These are phyloP conservation scores for Coelopa pilipes DNA, from an alignment of 2,888 invertebrate species.

Conservation along the genomic window DNA sequence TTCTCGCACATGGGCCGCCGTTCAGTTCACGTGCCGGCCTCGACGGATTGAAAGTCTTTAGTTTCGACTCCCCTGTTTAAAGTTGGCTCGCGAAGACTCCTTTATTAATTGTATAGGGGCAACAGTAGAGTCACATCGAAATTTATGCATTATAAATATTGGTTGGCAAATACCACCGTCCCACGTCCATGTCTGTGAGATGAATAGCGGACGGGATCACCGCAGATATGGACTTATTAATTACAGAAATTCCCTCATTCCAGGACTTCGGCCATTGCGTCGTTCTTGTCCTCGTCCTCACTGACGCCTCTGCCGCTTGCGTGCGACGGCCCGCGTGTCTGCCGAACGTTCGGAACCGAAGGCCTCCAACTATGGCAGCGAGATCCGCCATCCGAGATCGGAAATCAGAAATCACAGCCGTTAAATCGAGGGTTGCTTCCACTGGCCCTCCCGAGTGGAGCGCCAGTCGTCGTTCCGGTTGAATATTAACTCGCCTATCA, in stretches of 20 bases:
- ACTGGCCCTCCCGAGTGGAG: slow-evolving; percentile 38
- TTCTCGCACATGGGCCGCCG: no score
- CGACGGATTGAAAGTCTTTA: no score
- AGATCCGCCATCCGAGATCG: no score
- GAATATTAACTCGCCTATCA: slow-evolving; percentile 59
- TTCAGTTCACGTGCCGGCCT: no score
- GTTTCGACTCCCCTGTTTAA: background rate
- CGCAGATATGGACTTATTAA: slow-evolving; percentile 32
- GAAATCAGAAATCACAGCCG: slow-evolving; percentile 42
- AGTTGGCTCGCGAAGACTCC: background rate
- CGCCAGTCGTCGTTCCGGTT: slow-evolving; percentile 37
- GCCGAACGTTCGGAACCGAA: background rate
- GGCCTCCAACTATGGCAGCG: background rate
- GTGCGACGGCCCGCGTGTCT: background rate
- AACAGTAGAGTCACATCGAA: background rate
- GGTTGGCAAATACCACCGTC: slow-evolving; percentile 15
- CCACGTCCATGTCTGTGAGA: background rate
- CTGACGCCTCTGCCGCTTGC: background rate
- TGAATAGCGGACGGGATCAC: background rate
- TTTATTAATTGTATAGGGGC: background rate
- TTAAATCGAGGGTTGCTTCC: slow-evolving; percentile 41
- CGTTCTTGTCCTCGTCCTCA: no score
- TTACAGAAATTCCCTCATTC: slow-evolving; percentile 25
- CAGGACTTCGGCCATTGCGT: no score
- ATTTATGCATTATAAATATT: slow-evolving; percentile 31